These are phyloP conservation scores for Phoebastria nigripes DNA, from an alignment of 2,797 vertebrate genomes.

Conservation along the genomic window DNA sequence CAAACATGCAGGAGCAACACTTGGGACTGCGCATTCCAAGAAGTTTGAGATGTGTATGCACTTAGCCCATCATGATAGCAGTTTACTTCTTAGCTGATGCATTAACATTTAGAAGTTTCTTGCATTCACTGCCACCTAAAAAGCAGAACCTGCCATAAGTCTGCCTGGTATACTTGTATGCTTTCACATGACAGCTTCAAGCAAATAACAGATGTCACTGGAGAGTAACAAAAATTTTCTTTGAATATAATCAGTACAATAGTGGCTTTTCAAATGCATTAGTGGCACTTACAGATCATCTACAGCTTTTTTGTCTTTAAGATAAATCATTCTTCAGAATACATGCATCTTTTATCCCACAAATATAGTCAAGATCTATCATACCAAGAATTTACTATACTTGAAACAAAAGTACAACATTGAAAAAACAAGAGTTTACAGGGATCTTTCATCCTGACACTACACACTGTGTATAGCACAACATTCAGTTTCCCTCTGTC, in stretches of 20 bases:
- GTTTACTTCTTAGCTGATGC: not conserved
- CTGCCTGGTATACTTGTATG: not conserved
- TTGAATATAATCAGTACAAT: not conserved
- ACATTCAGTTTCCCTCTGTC: not conserved
- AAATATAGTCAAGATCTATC: not conserved
- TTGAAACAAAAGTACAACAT: not conserved
- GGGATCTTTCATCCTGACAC: not conserved
- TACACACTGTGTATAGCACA: not conserved
- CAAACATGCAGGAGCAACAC: fast-evolving
- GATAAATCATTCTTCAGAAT: not conserved
- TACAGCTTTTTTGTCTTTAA: not conserved
- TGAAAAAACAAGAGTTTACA: not conserved
- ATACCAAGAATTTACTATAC: not conserved
- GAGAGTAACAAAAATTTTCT: not conserved
- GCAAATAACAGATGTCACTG: not conserved
- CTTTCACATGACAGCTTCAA: conserved; percentile 5
- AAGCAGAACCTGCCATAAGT: conserved; percentile 3
- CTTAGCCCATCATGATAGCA: not conserved
- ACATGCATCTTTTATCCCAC: not conserved
- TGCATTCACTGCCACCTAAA: conserved; percentile 22
- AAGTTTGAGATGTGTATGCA: not conserved
- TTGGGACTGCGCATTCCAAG: not conserved
- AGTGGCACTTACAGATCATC: conserved; percentile 35
- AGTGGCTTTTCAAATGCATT: conserved; percentile 46
- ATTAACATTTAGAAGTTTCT: conserved; percentile 8